A percentile compares a stretch with the other conserved stretches of the same genome.
phyloP scores from a whole-genome alignment of 2,888 invertebrate genomes.

The Ferdinandea cuprea region DNA sequence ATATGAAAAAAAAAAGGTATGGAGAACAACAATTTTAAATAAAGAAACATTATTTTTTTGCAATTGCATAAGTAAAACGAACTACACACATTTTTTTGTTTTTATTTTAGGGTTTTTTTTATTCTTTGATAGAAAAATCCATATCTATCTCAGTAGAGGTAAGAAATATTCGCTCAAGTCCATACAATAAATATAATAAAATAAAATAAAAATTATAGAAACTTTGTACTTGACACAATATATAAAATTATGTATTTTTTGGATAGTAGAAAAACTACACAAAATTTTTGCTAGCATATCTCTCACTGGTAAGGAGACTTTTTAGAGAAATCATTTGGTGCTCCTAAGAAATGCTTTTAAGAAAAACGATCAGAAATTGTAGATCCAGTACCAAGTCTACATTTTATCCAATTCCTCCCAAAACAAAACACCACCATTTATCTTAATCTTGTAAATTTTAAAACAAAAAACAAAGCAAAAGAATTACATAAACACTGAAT shows the following conservation, averaged over 20 bases:
- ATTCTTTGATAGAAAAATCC: conserved; percentile 15
- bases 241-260: conserved; percentile 27
- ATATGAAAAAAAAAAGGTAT: conserved; percentile 6
- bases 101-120: conserved; percentile 22
- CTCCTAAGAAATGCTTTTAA: conserved; percentile 1
- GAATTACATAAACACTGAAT: conserved; percentile 28
- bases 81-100: conserved; percentile 18
- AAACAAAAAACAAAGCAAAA: conserved; percentile 13
- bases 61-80: conserved; percentile 12
- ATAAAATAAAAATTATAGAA: conserved; percentile 35
- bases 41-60: conserved; percentile 15
- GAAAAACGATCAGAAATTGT: neutral
- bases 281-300: conserved; percentile 31
- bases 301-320: conserved; percentile 23
- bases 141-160: conserved; percentile 59
- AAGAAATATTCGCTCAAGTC: conserved; percentile 59
- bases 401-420: conserved; percentile 32
- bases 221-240: conserved; percentile 13
- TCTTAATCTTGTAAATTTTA: neutral
- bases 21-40: conserved; percentile 6
- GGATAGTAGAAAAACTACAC: conserved; percentile 37
- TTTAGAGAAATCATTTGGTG: neutral
- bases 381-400: conserved; percentile 26
- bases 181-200: conserved; percentile 28
- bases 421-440: conserved; percentile 6